Evolutionary conservation across 2,888 invertebrate species (phyloP).

Genomic region (Ophion costatus): DNA sequence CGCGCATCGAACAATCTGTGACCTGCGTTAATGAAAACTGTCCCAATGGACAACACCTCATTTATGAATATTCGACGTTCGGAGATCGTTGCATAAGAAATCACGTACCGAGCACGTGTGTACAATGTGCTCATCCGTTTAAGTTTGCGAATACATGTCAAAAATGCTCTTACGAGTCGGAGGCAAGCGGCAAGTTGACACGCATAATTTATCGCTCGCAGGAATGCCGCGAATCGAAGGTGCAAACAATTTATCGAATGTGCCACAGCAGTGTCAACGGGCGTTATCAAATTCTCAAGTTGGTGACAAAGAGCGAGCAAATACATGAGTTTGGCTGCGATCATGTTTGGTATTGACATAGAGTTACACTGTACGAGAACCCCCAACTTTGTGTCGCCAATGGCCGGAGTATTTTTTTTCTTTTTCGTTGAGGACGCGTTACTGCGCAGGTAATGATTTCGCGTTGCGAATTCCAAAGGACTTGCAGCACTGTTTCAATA

Average conservation of each 20-base stretch:
- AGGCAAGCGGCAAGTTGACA: not conserved
- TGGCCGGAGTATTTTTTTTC: slow-evolving; percentile 8
- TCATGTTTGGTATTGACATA: not conserved
- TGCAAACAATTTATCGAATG: slow-evolving; percentile 29
- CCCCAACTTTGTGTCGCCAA: slow-evolving; percentile 19
- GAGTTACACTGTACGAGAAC: not conserved
- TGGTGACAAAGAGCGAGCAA: not conserved
- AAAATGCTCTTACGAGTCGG: not conserved
- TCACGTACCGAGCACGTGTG: slow-evolving; percentile 39
- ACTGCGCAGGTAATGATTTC: slow-evolving; percentile 34
- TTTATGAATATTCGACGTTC: slow-evolving; percentile 46
- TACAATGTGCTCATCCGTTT: not conserved
- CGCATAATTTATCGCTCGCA: not conserved
- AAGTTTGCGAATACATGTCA: not conserved
- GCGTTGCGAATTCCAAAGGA: slow-evolving; percentile 23
- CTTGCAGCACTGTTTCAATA: slow-evolving; percentile 16
- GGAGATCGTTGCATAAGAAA: slow-evolving; percentile 37
- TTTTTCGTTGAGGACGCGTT: no score
- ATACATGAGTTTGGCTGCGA: not conserved
- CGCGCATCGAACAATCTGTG: slow-evolving; percentile 30
- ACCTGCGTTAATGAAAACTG: slow-evolving; percentile 24
- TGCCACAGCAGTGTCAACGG: not conserved
- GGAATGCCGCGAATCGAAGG: not conserved
- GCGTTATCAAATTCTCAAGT: slow-evolving; percentile 24
- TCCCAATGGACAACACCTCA: not conserved